These are phyloP conservation scores for Pristionchus mayeri DNA, from an alignment of 2,888 invertebrate species.

Conservation along the genomic window DNA sequence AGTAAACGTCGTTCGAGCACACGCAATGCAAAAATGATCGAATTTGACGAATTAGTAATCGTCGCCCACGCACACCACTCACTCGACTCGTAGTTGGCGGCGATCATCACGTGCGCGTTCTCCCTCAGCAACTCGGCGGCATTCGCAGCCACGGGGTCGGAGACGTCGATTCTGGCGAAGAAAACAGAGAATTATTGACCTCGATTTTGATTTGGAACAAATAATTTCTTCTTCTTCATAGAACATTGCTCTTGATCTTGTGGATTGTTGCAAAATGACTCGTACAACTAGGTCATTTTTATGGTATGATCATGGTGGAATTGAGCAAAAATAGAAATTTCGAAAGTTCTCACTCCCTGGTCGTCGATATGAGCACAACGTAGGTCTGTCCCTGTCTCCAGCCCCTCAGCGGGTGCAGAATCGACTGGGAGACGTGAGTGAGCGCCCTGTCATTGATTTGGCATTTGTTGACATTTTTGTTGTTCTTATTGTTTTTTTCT, in stretches of 20 bases:
- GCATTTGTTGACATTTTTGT: neutral
- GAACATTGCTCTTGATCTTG: too few relatives aligned
- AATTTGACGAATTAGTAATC: neutral
- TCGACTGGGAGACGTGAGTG: slow-evolving; percentile 10
- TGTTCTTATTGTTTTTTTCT: neutral
- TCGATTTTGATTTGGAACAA: neutral
- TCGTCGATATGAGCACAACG: slow-evolving; percentile 29
- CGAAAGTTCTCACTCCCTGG: slow-evolving; percentile 3
- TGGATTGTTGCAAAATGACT: too few relatives aligned
- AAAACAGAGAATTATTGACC: too few relatives aligned
- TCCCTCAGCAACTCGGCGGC: slow-evolving; percentile 15
- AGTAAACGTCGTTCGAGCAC: too few relatives aligned
- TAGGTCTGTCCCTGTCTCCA: slow-evolving; percentile 47
- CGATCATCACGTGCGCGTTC: slow-evolving; percentile 22
- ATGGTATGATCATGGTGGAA: neutral
- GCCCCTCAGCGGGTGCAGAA: neutral
- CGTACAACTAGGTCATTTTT: neutral
- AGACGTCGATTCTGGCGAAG: slow-evolving; percentile 31
- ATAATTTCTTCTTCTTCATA: neutral
- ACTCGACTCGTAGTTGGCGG: slow-evolving; percentile 18
- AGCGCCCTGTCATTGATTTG: slow-evolving; percentile 21
- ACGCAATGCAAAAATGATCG: neutral
- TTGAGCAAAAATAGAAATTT: too few relatives aligned
- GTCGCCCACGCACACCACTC: neutral
- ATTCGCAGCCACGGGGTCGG: slow-evolving; percentile 8